Evolutionary conservation across 2,888 invertebrate species (phyloP).

Genomic region (Drosophila tripunctata): DNA sequence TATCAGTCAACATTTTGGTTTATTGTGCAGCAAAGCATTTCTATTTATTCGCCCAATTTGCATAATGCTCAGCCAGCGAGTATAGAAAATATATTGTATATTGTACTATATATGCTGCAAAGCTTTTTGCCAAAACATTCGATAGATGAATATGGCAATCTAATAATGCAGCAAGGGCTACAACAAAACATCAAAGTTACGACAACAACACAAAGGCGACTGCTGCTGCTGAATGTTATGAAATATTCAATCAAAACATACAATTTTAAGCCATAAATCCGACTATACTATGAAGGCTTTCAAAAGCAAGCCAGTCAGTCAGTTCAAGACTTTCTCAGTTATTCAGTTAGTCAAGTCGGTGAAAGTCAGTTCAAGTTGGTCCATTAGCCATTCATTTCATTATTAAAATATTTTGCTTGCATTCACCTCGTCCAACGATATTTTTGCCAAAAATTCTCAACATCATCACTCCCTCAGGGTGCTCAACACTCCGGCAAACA

Average conservation of each 20-base stretch:
- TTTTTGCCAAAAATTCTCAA: slow-evolving; percentile 22
- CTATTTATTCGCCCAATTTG: slow-evolving; percentile 25
- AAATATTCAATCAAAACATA: slow-evolving; percentile 55
- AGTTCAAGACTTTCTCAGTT: slow-evolving; percentile 19
- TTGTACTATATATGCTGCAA: neutral
- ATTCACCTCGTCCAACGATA: slow-evolving; percentile 38
- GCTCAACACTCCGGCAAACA: slow-evolving; percentile 7
- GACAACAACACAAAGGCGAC: slow-evolving; percentile 1
- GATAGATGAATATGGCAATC: slow-evolving; percentile 20
- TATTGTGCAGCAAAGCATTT: slow-evolving; percentile 30
- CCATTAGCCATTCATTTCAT: slow-evolving; percentile 55
- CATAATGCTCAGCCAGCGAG: slow-evolving; percentile 22
- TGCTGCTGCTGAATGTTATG: slow-evolving; percentile 28
- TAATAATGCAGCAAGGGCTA: slow-evolving; percentile 29
- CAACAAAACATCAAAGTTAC: slow-evolving; percentile 6
- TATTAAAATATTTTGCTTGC: slow-evolving; percentile 58
- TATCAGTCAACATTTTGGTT: slow-evolving; percentile 5
- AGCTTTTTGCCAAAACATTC: slow-evolving; percentile 29
- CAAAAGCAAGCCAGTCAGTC: slow-evolving; percentile 18
- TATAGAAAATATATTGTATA: slow-evolving; percentile 6
- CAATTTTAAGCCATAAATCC: slow-evolving; percentile 49
- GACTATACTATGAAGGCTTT: slow-evolving; percentile 10
- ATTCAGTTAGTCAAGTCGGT: slow-evolving; percentile 4
- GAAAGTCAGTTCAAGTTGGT: too few relatives aligned
- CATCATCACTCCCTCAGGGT: neutral